A percentile compares a stretch with the other conserved stretches of the same genome.
phyloP scores from a whole-genome alignment of 2,113 vertebrate genomes.

The Lontra canadensis region DNA sequence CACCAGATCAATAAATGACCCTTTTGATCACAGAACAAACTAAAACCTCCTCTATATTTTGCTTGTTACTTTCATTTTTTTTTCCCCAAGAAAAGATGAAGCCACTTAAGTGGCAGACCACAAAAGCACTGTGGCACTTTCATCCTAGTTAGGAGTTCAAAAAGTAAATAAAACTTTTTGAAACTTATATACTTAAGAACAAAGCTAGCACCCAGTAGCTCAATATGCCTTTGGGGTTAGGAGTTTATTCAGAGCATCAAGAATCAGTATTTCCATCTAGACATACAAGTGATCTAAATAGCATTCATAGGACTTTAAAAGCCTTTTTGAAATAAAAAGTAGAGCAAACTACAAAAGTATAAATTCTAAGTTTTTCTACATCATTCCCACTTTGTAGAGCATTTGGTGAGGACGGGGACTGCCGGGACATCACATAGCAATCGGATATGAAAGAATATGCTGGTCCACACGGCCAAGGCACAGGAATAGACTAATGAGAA shows the following conservation, averaged over 20 bases:
- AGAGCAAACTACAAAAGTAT: constrained; percentile 83
- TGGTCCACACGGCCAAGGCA: not conserved
- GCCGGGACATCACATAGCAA: not conserved
- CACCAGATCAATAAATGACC: constrained; percentile 83
- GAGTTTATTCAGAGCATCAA: constrained; percentile 81
- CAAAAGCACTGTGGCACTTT: constrained; percentile 81
- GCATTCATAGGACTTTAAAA: constrained; percentile 82
- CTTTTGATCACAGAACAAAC: constrained; percentile 85
- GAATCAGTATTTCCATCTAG: constrained; percentile 79
- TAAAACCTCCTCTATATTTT: constrained; percentile 81
- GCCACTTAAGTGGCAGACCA: constrained; percentile 82
- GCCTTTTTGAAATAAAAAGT: constrained; percentile 83
- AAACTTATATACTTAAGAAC: constrained; percentile 80
- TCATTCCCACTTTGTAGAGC: constrained; percentile 67
- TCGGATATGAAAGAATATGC: constrained; percentile 28
- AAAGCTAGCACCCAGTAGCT: constrained; percentile 80
- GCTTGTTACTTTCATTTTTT: constrained; percentile 81
- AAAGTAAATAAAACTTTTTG: constrained; percentile 83
- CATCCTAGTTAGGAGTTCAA: constrained; percentile 82
- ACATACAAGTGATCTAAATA: constrained; percentile 83
- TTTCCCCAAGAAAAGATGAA: constrained; percentile 72
- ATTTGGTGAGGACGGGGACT: constrained; percentile 48
- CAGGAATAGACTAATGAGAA: constrained; percentile 47
- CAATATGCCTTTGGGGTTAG: constrained; percentile 80
- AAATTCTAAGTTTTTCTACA: constrained; percentile 80